phyloP scores from a whole-genome alignment of 2,888 invertebrate species.

The Herminia tarsipennalis region DNA sequence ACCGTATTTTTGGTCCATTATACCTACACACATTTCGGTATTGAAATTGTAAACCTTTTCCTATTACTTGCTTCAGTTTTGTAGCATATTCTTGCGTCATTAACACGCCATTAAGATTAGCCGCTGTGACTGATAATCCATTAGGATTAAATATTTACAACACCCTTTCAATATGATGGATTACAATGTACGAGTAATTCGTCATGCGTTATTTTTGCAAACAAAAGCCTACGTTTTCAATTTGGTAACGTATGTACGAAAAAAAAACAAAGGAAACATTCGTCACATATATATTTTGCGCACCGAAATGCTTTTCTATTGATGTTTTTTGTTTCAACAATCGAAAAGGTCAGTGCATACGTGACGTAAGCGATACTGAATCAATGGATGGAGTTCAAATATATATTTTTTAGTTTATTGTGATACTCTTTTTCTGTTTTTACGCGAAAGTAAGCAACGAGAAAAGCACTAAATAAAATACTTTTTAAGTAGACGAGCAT shows the following conservation, averaged over 20 bases:
- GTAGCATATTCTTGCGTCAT: too few relatives aligned
- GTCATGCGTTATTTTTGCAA: not conserved
- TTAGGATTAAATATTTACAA: too few relatives aligned
- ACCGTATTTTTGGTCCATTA: too few relatives aligned
- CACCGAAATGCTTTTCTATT: slow-evolving; percentile 10
- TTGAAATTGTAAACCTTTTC: too few relatives aligned
- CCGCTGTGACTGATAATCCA: too few relatives aligned
- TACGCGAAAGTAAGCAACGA: not conserved
- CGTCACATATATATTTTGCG: slow-evolving; percentile 1
- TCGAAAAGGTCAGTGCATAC: slow-evolving; percentile 27
- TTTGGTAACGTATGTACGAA: not conserved
- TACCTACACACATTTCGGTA: too few relatives aligned
- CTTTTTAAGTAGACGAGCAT: too few relatives aligned
- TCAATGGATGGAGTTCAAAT: not conserved
- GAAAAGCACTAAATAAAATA: not conserved
- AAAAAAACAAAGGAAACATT: not conserved
- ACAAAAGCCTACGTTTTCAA: not conserved
- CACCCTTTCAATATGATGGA: too few relatives aligned
- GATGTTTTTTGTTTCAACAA: slow-evolving; percentile 28
- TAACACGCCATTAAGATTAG: too few relatives aligned
- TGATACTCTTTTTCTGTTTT: not conserved
- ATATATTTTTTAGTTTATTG: not conserved
- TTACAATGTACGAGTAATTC: not conserved
- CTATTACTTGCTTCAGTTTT: too few relatives aligned
- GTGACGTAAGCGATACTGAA: slow-evolving; percentile 18